phyloP scores from a whole-genome alignment of 1,140 invertebrate genomes.

The Glomeris maerens region DNA sequence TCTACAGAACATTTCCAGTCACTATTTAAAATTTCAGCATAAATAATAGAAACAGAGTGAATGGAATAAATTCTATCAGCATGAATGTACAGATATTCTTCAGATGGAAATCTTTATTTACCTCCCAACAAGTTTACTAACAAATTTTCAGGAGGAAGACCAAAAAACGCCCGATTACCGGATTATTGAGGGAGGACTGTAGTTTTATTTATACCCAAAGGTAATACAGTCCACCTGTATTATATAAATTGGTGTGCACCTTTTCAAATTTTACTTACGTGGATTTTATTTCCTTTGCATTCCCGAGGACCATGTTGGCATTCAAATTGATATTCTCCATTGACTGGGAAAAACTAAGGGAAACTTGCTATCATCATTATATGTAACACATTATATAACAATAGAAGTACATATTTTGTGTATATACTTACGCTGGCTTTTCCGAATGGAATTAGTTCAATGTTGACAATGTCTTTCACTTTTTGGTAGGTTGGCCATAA shows the following conservation, averaged over 20 bases:
- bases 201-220: background rate
- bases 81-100: too few relatives aligned
- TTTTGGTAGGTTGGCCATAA: slow-evolving; percentile 22
- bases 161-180: too few relatives aligned
- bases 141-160: too few relatives aligned
- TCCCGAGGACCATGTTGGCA: slow-evolving; percentile 7
- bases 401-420: background rate
- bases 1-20: background rate
- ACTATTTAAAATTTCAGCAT: too few relatives aligned
- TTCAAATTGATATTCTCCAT: background rate
- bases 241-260: background rate
- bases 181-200: too few relatives aligned
- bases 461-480: slow-evolving; percentile 23
- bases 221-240: background rate
- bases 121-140: too few relatives aligned
- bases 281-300: slow-evolving; percentile 8
- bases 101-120: too few relatives aligned
- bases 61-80: too few relatives aligned
- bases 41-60: too few relatives aligned
- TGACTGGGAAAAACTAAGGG: background rate
- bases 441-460: slow-evolving; percentile 27
- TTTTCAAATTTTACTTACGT: slow-evolving; percentile 1
- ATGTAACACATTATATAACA: background rate
- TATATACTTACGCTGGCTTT: slow-evolving; percentile 28
- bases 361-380: background rate